Evolutionary conservation across 2,113 vertebrate genomes (phyloP).

Genomic region (Catharus bicknelli): DNA sequence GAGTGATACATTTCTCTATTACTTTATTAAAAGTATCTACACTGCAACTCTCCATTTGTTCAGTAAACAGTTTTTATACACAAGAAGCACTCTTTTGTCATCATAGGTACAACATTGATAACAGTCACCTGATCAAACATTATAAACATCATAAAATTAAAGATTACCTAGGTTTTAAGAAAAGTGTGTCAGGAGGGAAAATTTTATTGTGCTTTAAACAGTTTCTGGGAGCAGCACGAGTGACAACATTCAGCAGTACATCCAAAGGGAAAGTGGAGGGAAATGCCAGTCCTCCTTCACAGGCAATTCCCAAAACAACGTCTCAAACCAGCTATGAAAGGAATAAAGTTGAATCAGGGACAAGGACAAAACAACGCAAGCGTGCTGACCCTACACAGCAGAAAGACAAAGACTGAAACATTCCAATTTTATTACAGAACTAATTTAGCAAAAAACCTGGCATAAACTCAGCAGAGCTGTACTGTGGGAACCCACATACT

Average conservation of each 20-base stretch:
- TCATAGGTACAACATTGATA: neutral
- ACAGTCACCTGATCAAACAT: neutral
- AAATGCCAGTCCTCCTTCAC: neutral
- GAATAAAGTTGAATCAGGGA: neutral
- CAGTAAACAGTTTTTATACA: neutral
- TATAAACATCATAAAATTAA: neutral
- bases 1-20: neutral
- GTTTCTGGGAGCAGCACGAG: neutral
- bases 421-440: conserved; percentile 28
- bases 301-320: neutral
- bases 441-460: conserved; percentile 7
- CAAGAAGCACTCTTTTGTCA: neutral
- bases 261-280: neutral
- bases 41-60: neutral
- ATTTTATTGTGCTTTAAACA: neutral
- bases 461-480: neutral
- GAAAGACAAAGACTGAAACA: conserved; percentile 17
- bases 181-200: neutral
- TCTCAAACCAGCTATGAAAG: neutral
- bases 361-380: neutral
- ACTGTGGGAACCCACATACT: neutral
- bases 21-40: neutral
- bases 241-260: neutral
- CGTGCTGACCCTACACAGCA: neutral
- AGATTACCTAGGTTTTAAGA: neutral